Evolutionary conservation across 1,140 invertebrate species (phyloP).

Genomic region (Pinna nobilis): DNA sequence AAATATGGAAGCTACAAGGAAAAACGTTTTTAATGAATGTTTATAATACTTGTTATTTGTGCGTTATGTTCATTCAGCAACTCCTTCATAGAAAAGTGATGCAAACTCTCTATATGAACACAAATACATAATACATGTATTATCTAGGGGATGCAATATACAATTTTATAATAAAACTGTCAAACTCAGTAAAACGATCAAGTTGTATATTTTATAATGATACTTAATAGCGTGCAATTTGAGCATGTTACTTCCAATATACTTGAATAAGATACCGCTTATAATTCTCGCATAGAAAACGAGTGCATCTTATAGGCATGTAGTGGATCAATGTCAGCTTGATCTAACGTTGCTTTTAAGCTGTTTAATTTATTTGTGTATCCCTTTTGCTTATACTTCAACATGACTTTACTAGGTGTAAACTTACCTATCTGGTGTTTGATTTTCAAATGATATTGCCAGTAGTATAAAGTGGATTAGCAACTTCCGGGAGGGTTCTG

Average conservation of each 20-base stretch:
- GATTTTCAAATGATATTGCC: constrained; percentile 29
- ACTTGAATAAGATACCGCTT: too few species aligned
- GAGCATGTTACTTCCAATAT: too few species aligned
- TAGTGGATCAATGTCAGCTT: neutral
- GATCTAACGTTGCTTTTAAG: neutral
- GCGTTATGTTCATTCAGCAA: too few species aligned
- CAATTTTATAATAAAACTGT: neutral
- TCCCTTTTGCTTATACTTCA: neutral
- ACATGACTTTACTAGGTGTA: neutral
- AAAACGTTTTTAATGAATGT: neutral
- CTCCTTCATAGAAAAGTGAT: too few species aligned
- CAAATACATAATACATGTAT: neutral
- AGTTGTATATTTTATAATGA: too few species aligned
- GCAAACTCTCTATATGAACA: neutral
- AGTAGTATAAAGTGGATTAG: constrained; percentile 36
- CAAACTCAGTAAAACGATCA: too few species aligned
- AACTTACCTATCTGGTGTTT: constrained; percentile 34
- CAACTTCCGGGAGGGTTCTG: neutral
- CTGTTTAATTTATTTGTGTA: too few species aligned
- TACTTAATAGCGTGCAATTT: too few species aligned
- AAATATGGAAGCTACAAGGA: constrained; percentile 47
- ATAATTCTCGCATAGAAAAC: too few species aligned
- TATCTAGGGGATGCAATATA: neutral
- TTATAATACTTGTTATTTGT: too few species aligned
- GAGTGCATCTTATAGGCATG: too few species aligned